A percentile compares a stretch with the other conserved stretches of the same genome.
phyloP scores from a whole-genome alignment of 2,797 vertebrate genomes.

The Podarcis siculus region DNA sequence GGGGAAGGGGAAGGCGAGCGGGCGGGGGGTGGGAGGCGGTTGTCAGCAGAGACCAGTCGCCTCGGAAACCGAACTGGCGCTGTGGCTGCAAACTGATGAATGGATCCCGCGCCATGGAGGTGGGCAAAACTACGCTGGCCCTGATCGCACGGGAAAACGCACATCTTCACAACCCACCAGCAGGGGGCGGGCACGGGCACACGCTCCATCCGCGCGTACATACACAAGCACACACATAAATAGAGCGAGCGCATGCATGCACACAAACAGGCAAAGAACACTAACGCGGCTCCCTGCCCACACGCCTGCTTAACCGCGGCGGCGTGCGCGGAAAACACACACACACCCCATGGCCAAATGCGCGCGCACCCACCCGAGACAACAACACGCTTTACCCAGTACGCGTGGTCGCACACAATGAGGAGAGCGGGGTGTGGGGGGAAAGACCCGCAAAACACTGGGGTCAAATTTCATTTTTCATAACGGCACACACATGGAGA shows the following conservation, averaged over 20 bases:
- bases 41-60: conserved; percentile 16
- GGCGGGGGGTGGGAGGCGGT: not conserved
- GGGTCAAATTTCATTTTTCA: not conserved
- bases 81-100: conserved; percentile 19
- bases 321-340: not conserved
- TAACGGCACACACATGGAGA: no score
- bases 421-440: not conserved
- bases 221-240: not conserved
- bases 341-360: not conserved
- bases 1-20: not conserved
- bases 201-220: not conserved
- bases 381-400: not conserved
- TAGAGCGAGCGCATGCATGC: not conserved
- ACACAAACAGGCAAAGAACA: not conserved
- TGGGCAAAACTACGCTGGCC: not conserved
- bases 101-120: not conserved
- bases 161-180: not conserved
- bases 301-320: not conserved
- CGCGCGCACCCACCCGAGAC: not conserved
- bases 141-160: not conserved
- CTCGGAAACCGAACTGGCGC: conserved; percentile 28
- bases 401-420: not conserved
- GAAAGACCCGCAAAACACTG: no score
- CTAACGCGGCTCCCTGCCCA: not conserved
- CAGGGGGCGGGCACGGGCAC: not conserved